Percentiles rank a stretch among this genome's conserved stretches.
These are phyloP conservation scores for Synergus laeviventris DNA, from an alignment of 2,888 invertebrate genomes.

Conservation along the genomic window DNA sequence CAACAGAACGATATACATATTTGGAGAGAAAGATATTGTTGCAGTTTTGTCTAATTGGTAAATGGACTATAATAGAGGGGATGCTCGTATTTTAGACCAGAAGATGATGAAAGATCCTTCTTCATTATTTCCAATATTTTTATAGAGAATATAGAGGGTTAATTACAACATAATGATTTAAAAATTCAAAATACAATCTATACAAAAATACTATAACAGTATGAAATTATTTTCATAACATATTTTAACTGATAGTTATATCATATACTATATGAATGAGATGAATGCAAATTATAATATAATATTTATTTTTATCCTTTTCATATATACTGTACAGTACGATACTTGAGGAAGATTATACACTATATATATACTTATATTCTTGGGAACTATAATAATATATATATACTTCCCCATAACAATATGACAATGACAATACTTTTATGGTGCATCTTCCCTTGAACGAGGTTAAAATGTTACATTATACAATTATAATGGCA, in stretches of 20 bases:
- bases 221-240: not conserved
- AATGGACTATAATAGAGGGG: not conserved
- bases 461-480: not conserved
- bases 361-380: too few relatives aligned
- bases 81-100: not conserved
- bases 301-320: not conserved
- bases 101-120: not conserved
- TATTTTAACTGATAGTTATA: not conserved
- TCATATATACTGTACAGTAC: not conserved
- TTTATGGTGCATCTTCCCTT: not conserved
- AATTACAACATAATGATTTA: too few relatives aligned
- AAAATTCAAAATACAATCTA: too few relatives aligned
- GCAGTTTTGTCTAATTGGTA: not conserved
- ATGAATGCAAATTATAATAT: not conserved
- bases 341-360: not conserved
- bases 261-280: not conserved
- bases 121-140: not conserved
- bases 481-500: not conserved
- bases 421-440: too few relatives aligned
- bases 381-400: too few relatives aligned
- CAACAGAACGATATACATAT: conserved; percentile 1
- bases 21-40: not conserved
- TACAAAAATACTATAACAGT: too few relatives aligned
- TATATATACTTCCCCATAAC: too few relatives aligned
- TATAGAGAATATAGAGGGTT: not conserved